These are phyloP conservation scores for Octodon degus DNA, from an alignment of 2,113 vertebrate genomes.

Conservation along the genomic window DNA sequence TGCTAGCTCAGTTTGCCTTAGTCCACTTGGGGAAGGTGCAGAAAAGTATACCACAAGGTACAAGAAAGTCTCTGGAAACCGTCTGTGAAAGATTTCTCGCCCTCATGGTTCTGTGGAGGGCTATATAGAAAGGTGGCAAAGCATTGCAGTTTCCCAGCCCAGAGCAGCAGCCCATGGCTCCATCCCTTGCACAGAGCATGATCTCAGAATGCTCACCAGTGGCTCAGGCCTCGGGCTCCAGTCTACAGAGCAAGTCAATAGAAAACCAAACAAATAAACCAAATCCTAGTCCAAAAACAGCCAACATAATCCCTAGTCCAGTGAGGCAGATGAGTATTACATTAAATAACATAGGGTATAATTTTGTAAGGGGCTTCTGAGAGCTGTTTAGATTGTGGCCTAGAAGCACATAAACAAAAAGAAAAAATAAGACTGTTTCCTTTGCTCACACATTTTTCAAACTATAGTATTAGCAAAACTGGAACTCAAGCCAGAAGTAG, in stretches of 20 bases:
- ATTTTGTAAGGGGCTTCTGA: neutral
- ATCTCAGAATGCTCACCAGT: neutral
- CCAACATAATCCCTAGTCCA: neutral
- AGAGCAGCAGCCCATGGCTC: neutral
- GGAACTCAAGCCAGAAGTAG: neutral
- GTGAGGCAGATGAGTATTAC: neutral
- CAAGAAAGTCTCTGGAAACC: neutral
- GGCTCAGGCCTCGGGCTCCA: neutral
- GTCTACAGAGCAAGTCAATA: neutral
- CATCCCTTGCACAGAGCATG: neutral
- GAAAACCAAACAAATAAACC: neutral
- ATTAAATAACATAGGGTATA: neutral
- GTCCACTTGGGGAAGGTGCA: neutral
- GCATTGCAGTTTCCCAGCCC: neutral
- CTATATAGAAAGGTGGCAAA: fast-evolving
- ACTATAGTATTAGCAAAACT: neutral
- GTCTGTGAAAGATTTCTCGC: neutral
- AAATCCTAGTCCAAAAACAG: neutral
- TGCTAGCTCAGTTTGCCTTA: neutral
- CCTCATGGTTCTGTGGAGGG: neutral
- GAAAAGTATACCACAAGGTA: neutral
- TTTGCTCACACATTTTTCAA: slow-evolving; percentile 24
- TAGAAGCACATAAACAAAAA: neutral
- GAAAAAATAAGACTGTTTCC: neutral
- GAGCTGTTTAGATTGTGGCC: neutral